These are phyloP conservation scores for Tetropium fuscum DNA, from an alignment of 2,888 invertebrate genomes.

Conservation along the genomic window DNA sequence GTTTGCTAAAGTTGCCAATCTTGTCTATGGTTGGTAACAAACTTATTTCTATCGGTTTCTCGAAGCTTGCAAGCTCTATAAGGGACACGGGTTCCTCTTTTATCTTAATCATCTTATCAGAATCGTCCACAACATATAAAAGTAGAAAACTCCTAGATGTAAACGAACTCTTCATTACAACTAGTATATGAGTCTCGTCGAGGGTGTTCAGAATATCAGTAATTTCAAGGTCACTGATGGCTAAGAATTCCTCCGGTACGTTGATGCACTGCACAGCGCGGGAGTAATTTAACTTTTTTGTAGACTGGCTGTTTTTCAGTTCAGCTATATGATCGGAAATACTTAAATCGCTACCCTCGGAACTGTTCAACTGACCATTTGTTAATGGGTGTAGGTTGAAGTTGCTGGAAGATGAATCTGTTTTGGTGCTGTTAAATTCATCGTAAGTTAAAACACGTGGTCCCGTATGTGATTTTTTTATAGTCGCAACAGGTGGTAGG, in stretches of 20 bases:
- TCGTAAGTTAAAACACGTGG: conserved; percentile 59
- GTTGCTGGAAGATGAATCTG: conserved; percentile 55
- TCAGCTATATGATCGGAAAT: conserved; percentile 66
- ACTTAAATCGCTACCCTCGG: conserved; percentile 49
- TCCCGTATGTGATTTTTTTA: conserved; percentile 55
- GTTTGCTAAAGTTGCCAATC: conserved; percentile 40
- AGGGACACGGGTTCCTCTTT: conserved; percentile 72
- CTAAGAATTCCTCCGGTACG: conserved; percentile 68
- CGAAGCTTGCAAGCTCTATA: conserved; percentile 73
- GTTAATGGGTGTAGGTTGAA: conserved; percentile 53
- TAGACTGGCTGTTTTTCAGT: conserved; percentile 59
- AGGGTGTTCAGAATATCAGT: conserved; percentile 77
- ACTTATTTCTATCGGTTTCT: conserved; percentile 78
- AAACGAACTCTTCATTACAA: conserved; percentile 66
- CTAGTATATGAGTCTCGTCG: conserved; percentile 77
- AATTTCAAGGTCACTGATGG: conserved; percentile 65
- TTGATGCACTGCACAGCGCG: conserved; percentile 71
- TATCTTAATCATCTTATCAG: conserved; percentile 67
- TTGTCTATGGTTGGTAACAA: conserved; percentile 72
- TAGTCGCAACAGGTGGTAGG: conserved; percentile 55
- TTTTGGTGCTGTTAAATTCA: conserved; percentile 53
- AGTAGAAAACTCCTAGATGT: conserved; percentile 66
- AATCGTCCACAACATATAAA: conserved; percentile 70
- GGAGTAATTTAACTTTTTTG: conserved; percentile 62
- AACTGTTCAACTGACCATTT: conserved; percentile 52